Conservation (phyloP, 2,113 vertebrate genomes). For the Isurus oxyrinchus region DNA sequence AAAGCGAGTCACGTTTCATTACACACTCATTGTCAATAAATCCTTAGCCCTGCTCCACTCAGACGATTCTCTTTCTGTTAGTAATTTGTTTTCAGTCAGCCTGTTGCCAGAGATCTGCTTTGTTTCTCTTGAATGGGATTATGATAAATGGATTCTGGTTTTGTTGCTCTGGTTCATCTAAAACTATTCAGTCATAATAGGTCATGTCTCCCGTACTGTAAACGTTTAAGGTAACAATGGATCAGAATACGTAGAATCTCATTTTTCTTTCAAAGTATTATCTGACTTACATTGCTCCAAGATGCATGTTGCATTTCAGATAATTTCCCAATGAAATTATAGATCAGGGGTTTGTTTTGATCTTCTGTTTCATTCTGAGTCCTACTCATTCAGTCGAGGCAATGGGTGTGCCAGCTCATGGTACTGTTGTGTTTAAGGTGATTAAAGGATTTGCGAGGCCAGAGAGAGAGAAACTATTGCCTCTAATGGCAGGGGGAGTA, state of each 20-base stretch:
- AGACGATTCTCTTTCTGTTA: constrained; percentile 20
- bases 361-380: neutral
- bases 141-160: constrained; percentile 36
- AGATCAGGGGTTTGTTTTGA: neutral
- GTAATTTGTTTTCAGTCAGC: constrained; percentile 35
- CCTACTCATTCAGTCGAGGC: neutral
- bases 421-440: neutral
- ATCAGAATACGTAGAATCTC: constrained; percentile 12
- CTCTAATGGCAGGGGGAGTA: neutral
- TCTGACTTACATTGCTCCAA: neutral
- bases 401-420: neutral
- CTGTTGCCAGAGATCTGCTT: constrained; percentile 24
- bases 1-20: constrained; percentile 30
- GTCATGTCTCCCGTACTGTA: constrained; percentile 22
- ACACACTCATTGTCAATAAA: constrained; percentile 35
- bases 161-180: constrained; percentile 33
- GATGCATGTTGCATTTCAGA: neutral
- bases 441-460: neutral
- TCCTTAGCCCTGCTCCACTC: neutral
- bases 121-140: constrained; percentile 32
- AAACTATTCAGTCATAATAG: constrained; percentile 26
- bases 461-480: neutral
- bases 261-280: constrained; percentile 25
- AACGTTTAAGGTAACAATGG: constrained; percentile 27
- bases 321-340: constrained; percentile 10